A percentile compares a stretch with the other conserved stretches of the same genome.
Evolutionary conservation across 2,797 vertebrate species (phyloP).

Genomic region (Kryptolebias ocellatus): DNA sequence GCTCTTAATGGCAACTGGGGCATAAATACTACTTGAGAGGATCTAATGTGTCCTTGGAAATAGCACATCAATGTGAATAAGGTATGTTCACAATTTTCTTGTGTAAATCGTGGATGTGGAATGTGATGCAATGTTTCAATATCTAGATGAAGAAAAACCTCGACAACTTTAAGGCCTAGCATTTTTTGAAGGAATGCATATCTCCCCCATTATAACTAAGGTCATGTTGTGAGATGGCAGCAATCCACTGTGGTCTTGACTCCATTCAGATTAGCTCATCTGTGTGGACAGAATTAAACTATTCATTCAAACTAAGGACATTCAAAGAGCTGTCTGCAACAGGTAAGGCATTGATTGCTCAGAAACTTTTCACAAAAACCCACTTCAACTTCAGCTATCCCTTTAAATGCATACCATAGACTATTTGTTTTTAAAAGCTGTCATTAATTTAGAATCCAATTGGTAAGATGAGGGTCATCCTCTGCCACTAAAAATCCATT

Average conservation of each 20-base stretch:
- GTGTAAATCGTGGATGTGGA: neutral
- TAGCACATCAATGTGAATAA: neutral
- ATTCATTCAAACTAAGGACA: too few relatives aligned
- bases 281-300: too few relatives aligned
- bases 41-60: neutral
- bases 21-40: conserved; percentile 12
- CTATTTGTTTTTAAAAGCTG: neutral
- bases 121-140: neutral
- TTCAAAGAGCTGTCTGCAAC: too few relatives aligned
- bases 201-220: too few relatives aligned
- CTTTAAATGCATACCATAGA: neutral
- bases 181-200: too few relatives aligned
- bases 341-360: too few relatives aligned
- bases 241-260: too few relatives aligned
- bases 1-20: conserved; percentile 18
- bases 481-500: neutral
- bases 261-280: too few relatives aligned
- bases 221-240: too few relatives aligned
- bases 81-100: conserved; percentile 10
- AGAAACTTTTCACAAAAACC: too few relatives aligned
- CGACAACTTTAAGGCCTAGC: too few relatives aligned
- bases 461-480: neutral
- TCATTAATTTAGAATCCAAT: neutral
- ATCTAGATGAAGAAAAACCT: neutral
- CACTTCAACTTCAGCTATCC: too few relatives aligned